Conservation (phyloP, 2,888 invertebrate species). For the Philereme transversata region DNA sequence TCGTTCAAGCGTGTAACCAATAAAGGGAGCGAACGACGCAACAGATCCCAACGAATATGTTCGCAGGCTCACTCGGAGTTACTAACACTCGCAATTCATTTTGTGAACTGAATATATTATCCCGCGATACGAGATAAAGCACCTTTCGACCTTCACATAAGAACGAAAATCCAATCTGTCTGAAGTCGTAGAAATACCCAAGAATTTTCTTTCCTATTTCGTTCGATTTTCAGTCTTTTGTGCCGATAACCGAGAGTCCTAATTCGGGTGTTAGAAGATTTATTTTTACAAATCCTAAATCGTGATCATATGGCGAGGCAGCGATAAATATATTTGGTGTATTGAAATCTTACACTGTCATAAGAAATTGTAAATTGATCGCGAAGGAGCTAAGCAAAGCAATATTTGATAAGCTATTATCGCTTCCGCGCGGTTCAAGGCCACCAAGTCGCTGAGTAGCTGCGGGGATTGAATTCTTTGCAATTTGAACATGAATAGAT, state of each 20-base stretch:
- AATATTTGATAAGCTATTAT: constrained; percentile 62
- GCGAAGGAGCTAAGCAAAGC: constrained; percentile 58
- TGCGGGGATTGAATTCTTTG: constrained; percentile 27
- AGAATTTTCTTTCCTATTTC: constrained; percentile 51
- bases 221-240: constrained; percentile 58
- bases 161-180: constrained; percentile 58
- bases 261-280: constrained; percentile 45
- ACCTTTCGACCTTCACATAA: constrained; percentile 60
- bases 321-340: constrained; percentile 76
- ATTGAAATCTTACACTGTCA: constrained; percentile 78
- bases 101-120: constrained; percentile 83
- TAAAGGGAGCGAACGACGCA: constrained; percentile 75
- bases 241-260: constrained; percentile 46
- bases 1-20: constrained; percentile 67
- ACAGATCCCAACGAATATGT: constrained; percentile 82
- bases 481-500: constrained; percentile 28
- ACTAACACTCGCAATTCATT: constrained; percentile 84
- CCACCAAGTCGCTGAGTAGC: constrained; percentile 22
- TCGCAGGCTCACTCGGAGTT: constrained; percentile 82
- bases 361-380: constrained; percentile 72
- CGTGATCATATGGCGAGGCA: constrained; percentile 71
- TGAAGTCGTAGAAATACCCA: constrained; percentile 67
- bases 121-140: constrained; percentile 60
- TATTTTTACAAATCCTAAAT: constrained; percentile 75
- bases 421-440: constrained; percentile 43